Base-by-base conservation (phyloP, 2,888 invertebrate genomes). In the Protonemura montana region DNA sequence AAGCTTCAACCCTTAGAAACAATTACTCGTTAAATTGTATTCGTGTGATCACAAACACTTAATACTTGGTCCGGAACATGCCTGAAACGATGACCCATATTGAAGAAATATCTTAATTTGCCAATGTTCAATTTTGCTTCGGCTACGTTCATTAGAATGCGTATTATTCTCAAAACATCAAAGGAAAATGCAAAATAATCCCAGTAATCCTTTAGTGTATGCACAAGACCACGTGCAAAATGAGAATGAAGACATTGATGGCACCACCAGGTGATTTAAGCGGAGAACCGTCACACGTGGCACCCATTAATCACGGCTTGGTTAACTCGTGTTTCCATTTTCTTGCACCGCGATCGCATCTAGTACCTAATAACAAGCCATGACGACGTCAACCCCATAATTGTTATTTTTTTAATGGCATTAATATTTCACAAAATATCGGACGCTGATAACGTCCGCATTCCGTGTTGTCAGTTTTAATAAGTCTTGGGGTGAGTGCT, bases 391-490 rank as follows among this genome's bases (percentile, higher is more conserved):
- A 28, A 28, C 78, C 28, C 78, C 28, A 5, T 78, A 78, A 78
- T 78, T 78, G 78, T 78, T 78, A 27, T 26, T 78, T 78, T 76
- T 78, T 81, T 28, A 81, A 81, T 81, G 21, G 81, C 28, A n/a
- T 10, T 81, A 27, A 30, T 81, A 81, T 30, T n/a, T 81, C 81
- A 81, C 28, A 78, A 78, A 30, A 81, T 81, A 81, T 81, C 81
- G 27, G 81, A 28, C 28, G 26, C 3, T 30, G 28, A 28, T 81
- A 81, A 81, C 30, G 28, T 6, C 5, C 2, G 5, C 81, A 81
- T 81, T 81, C 81, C 81, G 81, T 81, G 81, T 16, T 30, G 81
- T 81, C 81, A 81, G 81, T 30, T 28, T 30, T 81, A 29, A 81
- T 81, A 28, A 27, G 80, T n/a, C 80, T 6, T 80, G 80, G 35